Evolutionary conservation across 2,797 vertebrate genomes (phyloP).

Genomic region (Pempheris klunzingeri): DNA sequence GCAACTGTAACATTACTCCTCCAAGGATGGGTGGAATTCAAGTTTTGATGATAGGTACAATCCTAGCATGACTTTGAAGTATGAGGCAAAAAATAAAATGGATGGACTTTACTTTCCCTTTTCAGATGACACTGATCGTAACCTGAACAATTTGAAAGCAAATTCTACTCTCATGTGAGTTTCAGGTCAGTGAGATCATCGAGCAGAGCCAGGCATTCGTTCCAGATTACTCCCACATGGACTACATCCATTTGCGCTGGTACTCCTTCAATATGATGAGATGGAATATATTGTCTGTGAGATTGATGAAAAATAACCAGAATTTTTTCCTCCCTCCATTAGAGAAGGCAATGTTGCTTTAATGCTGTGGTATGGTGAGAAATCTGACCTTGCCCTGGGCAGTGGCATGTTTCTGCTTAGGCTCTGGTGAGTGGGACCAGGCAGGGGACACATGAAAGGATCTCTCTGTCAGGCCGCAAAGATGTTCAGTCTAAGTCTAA

Average conservation of each 20-base stretch:
- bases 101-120: conserved; percentile 46
- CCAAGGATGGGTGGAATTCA: conserved; percentile 48
- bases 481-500: conserved; percentile 84
- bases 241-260: conserved; percentile 53
- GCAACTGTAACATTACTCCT: conserved; percentile 56
- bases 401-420: conserved; percentile 86
- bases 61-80: conserved; percentile 61
- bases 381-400: conserved; percentile 85
- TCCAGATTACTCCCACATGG: conserved; percentile 80
- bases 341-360: conserved; percentile 76
- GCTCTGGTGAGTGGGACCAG: conserved; percentile 81
- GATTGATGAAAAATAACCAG: conserved; percentile 81
- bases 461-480: conserved; percentile 77
- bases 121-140: conserved; percentile 66
- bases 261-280: conserved; percentile 71
- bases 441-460: conserved; percentile 85
- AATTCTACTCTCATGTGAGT: conserved; percentile 63
- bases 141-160: conserved; percentile 69
- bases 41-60: conserved; percentile 54
- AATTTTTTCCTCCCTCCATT: conserved; percentile 64
- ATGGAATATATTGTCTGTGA: conserved; percentile 81
- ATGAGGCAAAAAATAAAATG: conserved; percentile 48
- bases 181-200: conserved; percentile 74
- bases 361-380: conserved; percentile 77
- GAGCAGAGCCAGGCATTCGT: conserved; percentile 52